Conservation (phyloP, 2,888 invertebrate species). For the Cantharis nigra region DNA sequence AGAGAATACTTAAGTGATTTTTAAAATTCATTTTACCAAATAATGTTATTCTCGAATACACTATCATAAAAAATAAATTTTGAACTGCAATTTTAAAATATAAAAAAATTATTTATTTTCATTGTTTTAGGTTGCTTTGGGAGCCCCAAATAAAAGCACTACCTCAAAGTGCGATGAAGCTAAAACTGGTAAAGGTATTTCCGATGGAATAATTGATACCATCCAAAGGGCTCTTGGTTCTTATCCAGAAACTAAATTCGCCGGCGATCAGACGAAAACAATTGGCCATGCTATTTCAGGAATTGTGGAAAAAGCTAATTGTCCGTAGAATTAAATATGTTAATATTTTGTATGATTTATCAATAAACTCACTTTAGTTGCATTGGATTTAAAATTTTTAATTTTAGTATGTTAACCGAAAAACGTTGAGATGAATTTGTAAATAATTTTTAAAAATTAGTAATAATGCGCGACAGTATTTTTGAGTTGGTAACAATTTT, state of each 20-base stretch:
- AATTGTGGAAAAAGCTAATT: background rate
- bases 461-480: too few species aligned
- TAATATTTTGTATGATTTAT: background rate
- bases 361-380: background rate
- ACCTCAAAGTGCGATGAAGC: slow-evolving; percentile 67
- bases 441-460: background rate
- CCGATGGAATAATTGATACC: background rate
- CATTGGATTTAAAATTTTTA: too few species aligned
- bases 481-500: too few species aligned
- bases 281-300: background rate
- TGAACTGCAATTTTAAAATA: background rate
- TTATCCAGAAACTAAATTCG: background rate
- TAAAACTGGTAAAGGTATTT: background rate
- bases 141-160: background rate
- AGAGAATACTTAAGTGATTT: too few species aligned
- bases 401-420: too few species aligned
- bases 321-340: background rate
- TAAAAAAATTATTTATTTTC: background rate
- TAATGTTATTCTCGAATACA: too few species aligned
- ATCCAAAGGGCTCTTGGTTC: background rate
- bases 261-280: background rate
- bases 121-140: background rate
- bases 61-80: too few species aligned
- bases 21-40: too few species aligned
- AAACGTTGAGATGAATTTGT: too few species aligned